Base-by-base conservation (phyloP, 92 coral and sea anemone genomes). In the Palythoa grandiflora region DNA sequence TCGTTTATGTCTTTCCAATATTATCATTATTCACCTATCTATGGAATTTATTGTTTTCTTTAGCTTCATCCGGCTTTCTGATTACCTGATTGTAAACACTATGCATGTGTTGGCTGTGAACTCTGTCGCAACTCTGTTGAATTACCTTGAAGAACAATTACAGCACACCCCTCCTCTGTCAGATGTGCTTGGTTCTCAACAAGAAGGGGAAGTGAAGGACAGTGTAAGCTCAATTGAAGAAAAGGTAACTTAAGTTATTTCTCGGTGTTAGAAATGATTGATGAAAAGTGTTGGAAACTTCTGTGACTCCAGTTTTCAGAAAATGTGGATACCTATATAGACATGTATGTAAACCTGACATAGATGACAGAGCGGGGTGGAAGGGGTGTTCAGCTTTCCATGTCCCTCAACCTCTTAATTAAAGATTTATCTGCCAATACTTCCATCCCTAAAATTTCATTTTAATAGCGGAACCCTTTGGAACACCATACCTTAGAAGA, bases 101-200 rank as follows among this genome's bases (percentile, higher is more conserved):
- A 97, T 97, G 99, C 99, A 97, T 79, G 99, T 96, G 39, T 94
- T 97, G 48, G 98, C 98, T 16, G 99, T 96, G 73, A 97, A 97
- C 93, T 97, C 99, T n/a, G 99, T 97, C 6, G 99, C 99, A 3
- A 97, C 99, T 14, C 91, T 97, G 47, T 92, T 97, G 71, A 97
- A 95, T 86, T 97, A 97, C 63, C 88, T 97, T 16, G 98, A 97
- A 71, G 98, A 97, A 88, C 99, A 97, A 88, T 92, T 97, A 14
- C 96, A 94, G 83, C 94, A 87, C 91, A 92, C 96, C 71, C 96
- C 95, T 68, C 83, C 94, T 71, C 88, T 91, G 16, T 91, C 94
- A 52, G 93, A 93, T 39, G 90, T 95, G 72, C 98, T 90, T 65
- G 98, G 96, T 35, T 88, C 90, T 48, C 71, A 83, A 48, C 88